Conservation (phyloP, 2,797 vertebrate genomes). For the Discoglossus pictus region DNA sequence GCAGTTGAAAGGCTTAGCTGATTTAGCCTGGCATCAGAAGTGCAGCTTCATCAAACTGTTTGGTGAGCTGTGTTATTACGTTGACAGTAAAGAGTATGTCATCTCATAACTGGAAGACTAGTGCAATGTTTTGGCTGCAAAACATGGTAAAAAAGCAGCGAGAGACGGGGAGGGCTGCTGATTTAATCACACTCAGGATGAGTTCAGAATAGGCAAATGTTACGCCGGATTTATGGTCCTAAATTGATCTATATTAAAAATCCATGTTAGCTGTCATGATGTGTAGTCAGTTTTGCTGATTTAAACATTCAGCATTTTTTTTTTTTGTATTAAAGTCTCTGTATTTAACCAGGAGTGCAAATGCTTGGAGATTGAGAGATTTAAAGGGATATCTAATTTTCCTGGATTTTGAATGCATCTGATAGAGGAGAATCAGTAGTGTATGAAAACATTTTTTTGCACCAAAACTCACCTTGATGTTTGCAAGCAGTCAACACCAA, state of each 20-base stretch:
- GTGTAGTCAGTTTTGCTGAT: too few relatives aligned
- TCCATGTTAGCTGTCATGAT: background rate
- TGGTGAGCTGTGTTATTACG: conserved; percentile 2
- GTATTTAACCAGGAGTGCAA: too few relatives aligned
- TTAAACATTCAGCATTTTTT: too few relatives aligned
- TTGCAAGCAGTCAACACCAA: too few relatives aligned
- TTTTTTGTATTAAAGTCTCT: too few relatives aligned
- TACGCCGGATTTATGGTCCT: background rate
- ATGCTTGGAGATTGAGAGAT: too few relatives aligned
- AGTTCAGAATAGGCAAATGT: background rate
- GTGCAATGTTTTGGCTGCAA: conserved; percentile 17
- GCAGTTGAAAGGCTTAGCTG: conserved; percentile 24
- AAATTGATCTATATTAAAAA: background rate
- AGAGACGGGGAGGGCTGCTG: background rate
- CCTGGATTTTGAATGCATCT: too few relatives aligned
- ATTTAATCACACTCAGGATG: conserved; percentile 7
- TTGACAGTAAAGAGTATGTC: conserved; percentile 22
- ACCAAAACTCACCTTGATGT: too few relatives aligned
- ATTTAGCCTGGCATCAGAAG: conserved; percentile 19
- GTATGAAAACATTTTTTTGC: too few relatives aligned
- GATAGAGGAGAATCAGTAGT: too few relatives aligned
- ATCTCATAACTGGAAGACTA: conserved; percentile 13
- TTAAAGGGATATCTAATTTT: too few relatives aligned
- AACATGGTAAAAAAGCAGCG: conserved; percentile 12
- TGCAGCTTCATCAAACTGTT: conserved; percentile 35